These are phyloP conservation scores for Ptyas mucosa DNA, from an alignment of 2,113 vertebrate species.

Conservation along the genomic window DNA sequence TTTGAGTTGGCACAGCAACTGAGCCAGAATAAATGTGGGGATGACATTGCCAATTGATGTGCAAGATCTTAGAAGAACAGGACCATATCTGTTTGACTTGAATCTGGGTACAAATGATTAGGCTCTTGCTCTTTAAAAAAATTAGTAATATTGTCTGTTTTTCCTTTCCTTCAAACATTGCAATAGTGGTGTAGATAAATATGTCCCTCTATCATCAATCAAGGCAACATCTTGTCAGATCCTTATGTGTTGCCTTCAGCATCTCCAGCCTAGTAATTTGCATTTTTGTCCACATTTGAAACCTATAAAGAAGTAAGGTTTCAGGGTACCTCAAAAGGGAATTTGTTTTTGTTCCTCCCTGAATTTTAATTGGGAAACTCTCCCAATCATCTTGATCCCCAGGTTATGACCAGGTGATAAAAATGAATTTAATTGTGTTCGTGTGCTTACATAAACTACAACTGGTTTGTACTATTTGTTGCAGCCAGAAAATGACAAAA, in stretches of 20 bases:
- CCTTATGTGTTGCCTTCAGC: background rate
- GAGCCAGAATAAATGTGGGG: slow-evolving; percentile 62
- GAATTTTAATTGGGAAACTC: background rate
- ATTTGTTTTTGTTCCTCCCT: background rate
- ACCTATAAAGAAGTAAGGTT: background rate
- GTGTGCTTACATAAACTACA: background rate
- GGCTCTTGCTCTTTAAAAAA: background rate
- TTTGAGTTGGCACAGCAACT: slow-evolving; percentile 66
- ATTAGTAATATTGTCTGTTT: background rate
- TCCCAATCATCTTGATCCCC: background rate
- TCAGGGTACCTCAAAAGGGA: background rate
- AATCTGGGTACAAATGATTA: background rate
- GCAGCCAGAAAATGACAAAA: background rate
- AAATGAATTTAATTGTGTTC: background rate
- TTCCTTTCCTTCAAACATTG: background rate
- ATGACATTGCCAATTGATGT: slow-evolving; percentile 38
- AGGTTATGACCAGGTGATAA: background rate
- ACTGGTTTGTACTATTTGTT: background rate
- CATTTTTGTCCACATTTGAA: background rate
- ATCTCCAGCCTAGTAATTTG: background rate
- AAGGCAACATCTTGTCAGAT: background rate
- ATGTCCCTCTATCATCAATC: background rate
- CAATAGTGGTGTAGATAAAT: background rate
- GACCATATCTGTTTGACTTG: slow-evolving; percentile 1
- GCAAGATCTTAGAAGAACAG: slow-evolving; percentile 3